Percentiles rank a stretch among this genome's conserved stretches.
phyloP scores from a whole-genome alignment of 2,888 invertebrate genomes.

The Meiosimyza platycephala region DNA sequence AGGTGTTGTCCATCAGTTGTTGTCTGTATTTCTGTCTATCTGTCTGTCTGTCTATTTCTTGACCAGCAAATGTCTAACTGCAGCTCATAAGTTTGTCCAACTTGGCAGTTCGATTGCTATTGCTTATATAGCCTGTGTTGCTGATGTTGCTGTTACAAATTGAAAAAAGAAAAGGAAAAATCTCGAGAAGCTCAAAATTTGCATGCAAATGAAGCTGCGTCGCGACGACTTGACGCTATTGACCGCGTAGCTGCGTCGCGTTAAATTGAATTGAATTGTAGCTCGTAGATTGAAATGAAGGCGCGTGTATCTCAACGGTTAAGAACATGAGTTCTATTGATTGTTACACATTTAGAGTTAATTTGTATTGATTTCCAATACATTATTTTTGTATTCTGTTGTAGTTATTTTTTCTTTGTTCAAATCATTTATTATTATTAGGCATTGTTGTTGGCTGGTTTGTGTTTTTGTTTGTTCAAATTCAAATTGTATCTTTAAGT shows the following conservation, averaged over 20 bases:
- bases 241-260: background rate
- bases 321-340: slow-evolving; percentile 14
- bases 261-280: background rate
- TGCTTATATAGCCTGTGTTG: background rate
- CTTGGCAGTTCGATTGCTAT: background rate
- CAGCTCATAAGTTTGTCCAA: too few relatives aligned
- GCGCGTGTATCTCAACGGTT: background rate
- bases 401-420: background rate
- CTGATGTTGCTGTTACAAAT: slow-evolving; percentile 4
- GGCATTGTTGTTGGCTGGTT: too few relatives aligned
- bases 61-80: too few relatives aligned
- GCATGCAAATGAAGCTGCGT: slow-evolving; percentile 21
- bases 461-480: too few relatives aligned
- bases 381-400: background rate
- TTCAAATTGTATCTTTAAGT: too few relatives aligned
- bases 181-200: slow-evolving; percentile 4
- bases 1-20: background rate
- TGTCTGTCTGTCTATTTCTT: too few relatives aligned
- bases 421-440: background rate
- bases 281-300: slow-evolving; percentile 10
- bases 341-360: background rate
- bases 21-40: background rate
- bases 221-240: slow-evolving; percentile 13
- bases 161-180: background rate
- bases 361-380: background rate